Base-by-base conservation (phyloP, 37 sponge, comb jelly and placozoan species). In the Crambe crambe region DNA sequence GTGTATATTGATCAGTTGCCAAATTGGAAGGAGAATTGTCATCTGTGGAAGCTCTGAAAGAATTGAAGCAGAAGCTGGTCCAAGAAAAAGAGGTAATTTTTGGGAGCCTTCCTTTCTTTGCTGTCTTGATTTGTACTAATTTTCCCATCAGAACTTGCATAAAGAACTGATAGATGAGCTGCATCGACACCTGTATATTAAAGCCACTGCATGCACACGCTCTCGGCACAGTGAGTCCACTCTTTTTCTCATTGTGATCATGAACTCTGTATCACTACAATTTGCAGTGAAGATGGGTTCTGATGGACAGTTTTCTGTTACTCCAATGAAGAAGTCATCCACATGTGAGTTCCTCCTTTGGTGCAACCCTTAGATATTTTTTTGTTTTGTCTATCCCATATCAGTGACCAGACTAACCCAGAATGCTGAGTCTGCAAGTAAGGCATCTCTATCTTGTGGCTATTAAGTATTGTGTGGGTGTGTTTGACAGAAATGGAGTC, bases 121-220 rank as follows among this genome's bases (percentile, higher is more conserved):
- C n/a, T 18, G 10, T 18, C 34, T 74, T 29, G 12, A 17, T 31
- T 32, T 32, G 23, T 74, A 51, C 21, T 20, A 23, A 20, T 68
- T 10, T 56, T 27, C 23, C 34, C 26, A 29, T 20, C 42, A 90
- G 85, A 77, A 51, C 35, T 78, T 95, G 31, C 77, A 86, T 68
- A 56, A 60, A 34, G 83, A 89, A 67, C 69, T 95, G 67, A 83
- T 89, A 30, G 92, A 95, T 41, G 96, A 95, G 80, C 75, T 95
- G 0, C 89, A 89, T 43, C 20, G 82, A 37, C 92, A 89, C 62
- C 68, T 95, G 29, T 95, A 95, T 65, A 35, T 79, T 47, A 92
- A 81, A 43, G 75, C 88, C 73, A 78, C 75, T 31, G 84, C 84
- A 30, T 65, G 64, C 42, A 70, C 47, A 60, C 6, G 10, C 51